Conservation (phyloP, 2,888 invertebrate species). For the Thereva unica region DNA sequence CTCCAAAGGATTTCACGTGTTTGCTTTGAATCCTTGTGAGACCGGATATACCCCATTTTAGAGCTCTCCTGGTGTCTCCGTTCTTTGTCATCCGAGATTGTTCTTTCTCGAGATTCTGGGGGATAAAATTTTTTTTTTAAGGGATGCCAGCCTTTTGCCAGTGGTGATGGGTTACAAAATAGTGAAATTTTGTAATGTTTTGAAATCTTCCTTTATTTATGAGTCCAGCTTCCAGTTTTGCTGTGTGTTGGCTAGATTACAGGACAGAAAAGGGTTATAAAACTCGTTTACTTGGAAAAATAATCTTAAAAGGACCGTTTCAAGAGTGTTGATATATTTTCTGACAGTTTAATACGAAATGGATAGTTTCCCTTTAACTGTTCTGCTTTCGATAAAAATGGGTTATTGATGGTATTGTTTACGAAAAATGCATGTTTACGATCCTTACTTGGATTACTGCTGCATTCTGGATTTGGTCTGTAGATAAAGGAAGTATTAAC, state of each 20-base stretch:
- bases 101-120: slow-evolving; percentile 13
- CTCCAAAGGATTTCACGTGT: slow-evolving; percentile 21
- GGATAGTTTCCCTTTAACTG: no score
- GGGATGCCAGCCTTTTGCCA: background rate
- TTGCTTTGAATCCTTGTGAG: slow-evolving; percentile 31
- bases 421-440: no score
- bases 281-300: slow-evolving; percentile 6
- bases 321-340: no score
- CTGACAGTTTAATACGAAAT: no score
- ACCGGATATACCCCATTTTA: slow-evolving; percentile 28
- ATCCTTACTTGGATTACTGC: no score
- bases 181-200: slow-evolving; percentile 23
- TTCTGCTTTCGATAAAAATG: no score
- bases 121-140: slow-evolving; percentile 13
- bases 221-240: slow-evolving; percentile 3
- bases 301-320: background rate
- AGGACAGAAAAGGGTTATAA: slow-evolving; percentile 3
- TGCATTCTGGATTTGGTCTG: no score
- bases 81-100: slow-evolving; percentile 1
- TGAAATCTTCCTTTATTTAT: slow-evolving; percentile 22
- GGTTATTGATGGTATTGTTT: no score
- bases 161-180: slow-evolving; percentile 14
- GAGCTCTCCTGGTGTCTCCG: slow-evolving; percentile 18
- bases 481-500: no score
- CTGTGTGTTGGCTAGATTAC: slow-evolving; percentile 1